Evolutionary conservation across 1,140 invertebrate genomes (phyloP).

Genomic region (Ruditapes philippinarum): DNA sequence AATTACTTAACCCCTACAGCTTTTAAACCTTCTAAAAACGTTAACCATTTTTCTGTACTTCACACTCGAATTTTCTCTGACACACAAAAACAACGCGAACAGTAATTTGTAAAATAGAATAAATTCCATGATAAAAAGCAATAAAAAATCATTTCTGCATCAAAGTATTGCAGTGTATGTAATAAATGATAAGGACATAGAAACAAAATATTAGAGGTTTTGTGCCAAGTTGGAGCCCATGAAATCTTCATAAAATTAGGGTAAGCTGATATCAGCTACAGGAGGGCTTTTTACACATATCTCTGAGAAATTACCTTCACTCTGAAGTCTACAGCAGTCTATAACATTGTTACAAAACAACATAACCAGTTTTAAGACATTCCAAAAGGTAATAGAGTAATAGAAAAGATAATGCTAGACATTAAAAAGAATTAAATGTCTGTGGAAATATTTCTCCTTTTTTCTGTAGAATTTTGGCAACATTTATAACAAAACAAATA

Average conservation of each 20-base stretch:
- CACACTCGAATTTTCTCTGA: too few relatives aligned
- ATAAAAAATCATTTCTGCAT: not conserved
- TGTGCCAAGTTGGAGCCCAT: conserved; percentile 10
- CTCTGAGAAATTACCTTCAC: not conserved
- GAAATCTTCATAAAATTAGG: conserved; percentile 23
- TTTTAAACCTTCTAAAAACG: too few relatives aligned
- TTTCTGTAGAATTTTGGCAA: too few relatives aligned
- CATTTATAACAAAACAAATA: too few relatives aligned
- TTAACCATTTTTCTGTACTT: too few relatives aligned
- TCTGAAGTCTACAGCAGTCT: not conserved
- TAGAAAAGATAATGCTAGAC: too few relatives aligned
- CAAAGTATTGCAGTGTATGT: not conserved
- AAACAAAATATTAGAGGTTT: not conserved
- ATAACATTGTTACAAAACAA: not conserved
- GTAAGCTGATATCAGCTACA: not conserved
- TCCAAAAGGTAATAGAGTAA: not conserved
- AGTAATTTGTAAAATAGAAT: too few relatives aligned
- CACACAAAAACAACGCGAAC: too few relatives aligned
- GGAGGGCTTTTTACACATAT: not conserved
- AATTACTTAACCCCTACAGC: too few relatives aligned
- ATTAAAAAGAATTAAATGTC: too few relatives aligned
- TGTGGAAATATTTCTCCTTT: too few relatives aligned
- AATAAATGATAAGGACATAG: not conserved
- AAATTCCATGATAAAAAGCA: too few relatives aligned
- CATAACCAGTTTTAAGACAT: conserved; percentile 2